Evolutionary conservation across 2,888 invertebrate species (phyloP), one percentile per base, ranked within the genome.

Genomic region (Steinernema scapterisci): DNA sequence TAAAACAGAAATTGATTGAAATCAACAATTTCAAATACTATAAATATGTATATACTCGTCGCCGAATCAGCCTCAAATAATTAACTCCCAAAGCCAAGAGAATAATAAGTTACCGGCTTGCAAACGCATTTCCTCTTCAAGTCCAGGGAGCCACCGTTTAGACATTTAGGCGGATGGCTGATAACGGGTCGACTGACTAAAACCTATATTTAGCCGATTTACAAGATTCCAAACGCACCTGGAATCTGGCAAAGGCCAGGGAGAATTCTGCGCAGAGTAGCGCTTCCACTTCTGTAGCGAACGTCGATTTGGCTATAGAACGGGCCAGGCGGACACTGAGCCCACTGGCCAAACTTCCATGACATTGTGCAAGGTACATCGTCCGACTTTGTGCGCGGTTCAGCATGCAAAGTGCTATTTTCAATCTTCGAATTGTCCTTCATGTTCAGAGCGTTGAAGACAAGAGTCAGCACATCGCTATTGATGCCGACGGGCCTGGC

Each of bases 231-330:
- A 11, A 3, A 63, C 63, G 27, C 63, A 63, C 63, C 19, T 31
- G 63, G 63, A 31, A 31, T 63, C 63, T 63, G 63, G 19, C 63
- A 63, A 16, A 63, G 31, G 9, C 76, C 19, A 46, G 80, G 25
- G 51, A 80, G 44, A 73, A 76, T 46, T 43, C 72, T 23, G 16
- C 51, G 19, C 43, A 52, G 13, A 27, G 45, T 6, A 45, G 71
- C 21, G n/a, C 52, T 31, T 63, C 63, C 63, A 1, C 16, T 3
- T 38, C 38, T 9, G 31, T 63, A 63, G 27, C 31, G 27, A 31
- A 63, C 63, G 16, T 63, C 63, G 2, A 63, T 11, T 11, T 25
- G 63, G 16, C 9, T 3, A 31, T 31, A 63, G 31, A 63, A 63
- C 25, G 63, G 31, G 3, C 63, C 63, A 3, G 31, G 63, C 9